Percentiles rank a stretch among this genome's conserved stretches.
phyloP scores from a whole-genome alignment of 2,113 vertebrate genomes.

The Cochlearius cochlearius region DNA sequence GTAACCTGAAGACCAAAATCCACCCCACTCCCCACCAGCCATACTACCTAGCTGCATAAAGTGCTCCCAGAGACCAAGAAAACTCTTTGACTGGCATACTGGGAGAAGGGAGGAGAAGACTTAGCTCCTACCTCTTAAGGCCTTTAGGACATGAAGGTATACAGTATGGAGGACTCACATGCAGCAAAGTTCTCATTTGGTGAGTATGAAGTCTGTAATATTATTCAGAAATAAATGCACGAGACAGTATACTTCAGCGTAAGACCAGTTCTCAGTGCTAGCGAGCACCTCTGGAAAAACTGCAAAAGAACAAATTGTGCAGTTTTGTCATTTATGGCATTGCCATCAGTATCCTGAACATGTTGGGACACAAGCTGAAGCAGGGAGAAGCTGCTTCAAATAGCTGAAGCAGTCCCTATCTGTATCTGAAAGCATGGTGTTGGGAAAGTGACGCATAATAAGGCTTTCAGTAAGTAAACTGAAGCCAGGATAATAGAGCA shows the following conservation, averaged over 20 bases:
- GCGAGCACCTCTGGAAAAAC: neutral
- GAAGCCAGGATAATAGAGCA: neutral
- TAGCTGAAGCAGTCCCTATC: neutral
- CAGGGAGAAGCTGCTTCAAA: neutral
- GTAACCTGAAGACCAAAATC: neutral
- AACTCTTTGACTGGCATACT: neutral
- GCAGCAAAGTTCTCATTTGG: neutral
- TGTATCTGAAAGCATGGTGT: neutral
- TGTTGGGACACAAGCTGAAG: neutral
- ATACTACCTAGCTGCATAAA: neutral
- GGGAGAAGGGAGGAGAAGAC: neutral
- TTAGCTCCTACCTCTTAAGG: neutral
- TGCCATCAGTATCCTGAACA: neutral
- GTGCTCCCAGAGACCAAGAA: neutral
- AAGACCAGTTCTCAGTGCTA: neutral
- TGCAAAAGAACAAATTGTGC: neutral
- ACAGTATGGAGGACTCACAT: neutral
- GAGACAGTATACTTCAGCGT: neutral
- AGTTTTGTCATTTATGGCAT: neutral
- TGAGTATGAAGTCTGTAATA: neutral
- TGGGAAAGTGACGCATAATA: neutral
- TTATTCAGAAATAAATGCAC: neutral
- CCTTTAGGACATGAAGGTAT: neutral
- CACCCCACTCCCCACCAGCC: fast-evolving
- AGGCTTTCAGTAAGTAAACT: neutral